Evolutionary conservation across 2,797 vertebrate species (phyloP).

Genomic region (Linurgus olivaceus): DNA sequence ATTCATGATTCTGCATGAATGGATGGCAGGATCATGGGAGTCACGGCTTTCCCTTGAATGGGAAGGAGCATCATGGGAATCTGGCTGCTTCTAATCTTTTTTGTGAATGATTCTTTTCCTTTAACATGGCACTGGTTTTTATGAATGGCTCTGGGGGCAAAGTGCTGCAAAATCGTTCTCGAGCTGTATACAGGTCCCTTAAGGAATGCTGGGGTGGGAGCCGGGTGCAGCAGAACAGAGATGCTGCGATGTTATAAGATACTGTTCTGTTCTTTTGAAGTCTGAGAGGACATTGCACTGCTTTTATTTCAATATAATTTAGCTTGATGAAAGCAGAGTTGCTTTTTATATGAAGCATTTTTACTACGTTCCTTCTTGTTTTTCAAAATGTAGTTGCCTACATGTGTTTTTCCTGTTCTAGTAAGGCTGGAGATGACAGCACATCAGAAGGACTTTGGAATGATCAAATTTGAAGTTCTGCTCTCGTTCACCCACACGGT

Average conservation of each 20-base stretch:
- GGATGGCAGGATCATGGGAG: conserved; percentile 42
- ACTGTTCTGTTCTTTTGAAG: neutral
- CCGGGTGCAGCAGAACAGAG: neutral
- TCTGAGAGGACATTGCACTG: neutral
- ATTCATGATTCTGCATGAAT: conserved; percentile 71
- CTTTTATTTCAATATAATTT: neutral
- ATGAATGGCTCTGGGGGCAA: conserved; percentile 51
- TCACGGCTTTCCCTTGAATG: conserved; percentile 61
- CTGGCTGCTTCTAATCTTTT: conserved; percentile 45
- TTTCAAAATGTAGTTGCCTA: neutral
- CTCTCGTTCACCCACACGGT: neutral
- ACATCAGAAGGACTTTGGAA: neutral
- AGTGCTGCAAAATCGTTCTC: neutral
- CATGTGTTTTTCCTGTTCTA: neutral
- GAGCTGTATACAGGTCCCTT: neutral
- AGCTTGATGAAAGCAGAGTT: neutral
- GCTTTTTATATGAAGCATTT: neutral
- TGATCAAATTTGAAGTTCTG: neutral
- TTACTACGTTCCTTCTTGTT: neutral
- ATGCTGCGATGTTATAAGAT: neutral
- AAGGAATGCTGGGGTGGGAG: neutral
- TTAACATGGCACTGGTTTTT: conserved; percentile 50
- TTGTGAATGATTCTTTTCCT: conserved; percentile 66
- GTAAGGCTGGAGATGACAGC: neutral
- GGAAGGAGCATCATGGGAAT: conserved; percentile 64